These are phyloP conservation scores for Pterostichus madidus DNA, from an alignment of 2,888 invertebrate species.

Conservation along the genomic window DNA sequence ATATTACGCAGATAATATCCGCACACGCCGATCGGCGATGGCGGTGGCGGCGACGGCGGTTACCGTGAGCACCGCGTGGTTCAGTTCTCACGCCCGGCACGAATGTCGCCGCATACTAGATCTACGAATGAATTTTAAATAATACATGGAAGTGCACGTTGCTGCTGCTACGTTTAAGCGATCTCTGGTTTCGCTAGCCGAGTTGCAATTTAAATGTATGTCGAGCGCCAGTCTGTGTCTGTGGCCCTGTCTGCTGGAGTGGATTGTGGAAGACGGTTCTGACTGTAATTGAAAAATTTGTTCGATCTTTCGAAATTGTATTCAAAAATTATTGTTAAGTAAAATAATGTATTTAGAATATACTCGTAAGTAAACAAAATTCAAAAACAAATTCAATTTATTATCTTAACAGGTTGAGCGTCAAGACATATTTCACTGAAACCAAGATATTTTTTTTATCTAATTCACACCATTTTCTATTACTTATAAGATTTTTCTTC, in stretches of 20 bases:
- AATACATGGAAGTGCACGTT: slow-evolving; percentile 57
- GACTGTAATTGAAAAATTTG: neutral
- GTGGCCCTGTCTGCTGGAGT: neutral
- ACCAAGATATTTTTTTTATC: no score
- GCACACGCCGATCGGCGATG: slow-evolving; percentile 12
- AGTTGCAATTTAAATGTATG: slow-evolving; percentile 18
- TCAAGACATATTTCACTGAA: no score
- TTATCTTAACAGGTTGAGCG: no score
- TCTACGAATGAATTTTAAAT: slow-evolving; percentile 58
- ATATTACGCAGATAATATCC: slow-evolving; percentile 65
- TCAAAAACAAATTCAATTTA: no score
- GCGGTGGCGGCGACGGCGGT: slow-evolving; percentile 1
- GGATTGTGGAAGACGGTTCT: neutral
- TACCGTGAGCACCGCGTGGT: slow-evolving; percentile 4
- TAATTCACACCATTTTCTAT: no score
- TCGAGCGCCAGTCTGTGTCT: neutral
- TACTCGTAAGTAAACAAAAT: neutral
- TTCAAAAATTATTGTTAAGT: neutral
- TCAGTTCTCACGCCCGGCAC: slow-evolving; percentile 27
- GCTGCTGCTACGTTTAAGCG: slow-evolving; percentile 9
- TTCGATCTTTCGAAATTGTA: neutral
- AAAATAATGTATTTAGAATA: no score
- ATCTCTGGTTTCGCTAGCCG: slow-evolving; percentile 7
- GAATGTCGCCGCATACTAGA: slow-evolving; percentile 58
- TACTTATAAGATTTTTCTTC: no score